Percentiles rank a stretch among this genome's conserved stretches.
Evolutionary conservation across 2,888 invertebrate species (phyloP).

Genomic region (Prenolepis imparis): DNA sequence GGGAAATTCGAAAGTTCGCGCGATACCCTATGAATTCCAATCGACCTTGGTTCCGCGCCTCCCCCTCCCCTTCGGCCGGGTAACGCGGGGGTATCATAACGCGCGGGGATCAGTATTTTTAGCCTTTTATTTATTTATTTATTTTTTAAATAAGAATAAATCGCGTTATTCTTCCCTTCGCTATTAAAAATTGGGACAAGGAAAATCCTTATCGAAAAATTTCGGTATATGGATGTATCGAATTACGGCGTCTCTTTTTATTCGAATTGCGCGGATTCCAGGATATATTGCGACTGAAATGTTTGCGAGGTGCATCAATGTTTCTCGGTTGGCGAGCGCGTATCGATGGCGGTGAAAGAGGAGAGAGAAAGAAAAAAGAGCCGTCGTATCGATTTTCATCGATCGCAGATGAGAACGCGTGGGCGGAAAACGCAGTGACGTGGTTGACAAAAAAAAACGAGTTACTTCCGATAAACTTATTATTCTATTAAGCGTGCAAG

Average conservation of each 20-base stretch:
- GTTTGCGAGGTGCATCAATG: conserved; percentile 27
- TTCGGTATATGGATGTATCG: conserved; percentile 19
- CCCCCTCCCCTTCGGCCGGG: neutral
- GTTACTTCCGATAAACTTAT: conserved; percentile 50
- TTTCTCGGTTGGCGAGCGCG: conserved; percentile 26
- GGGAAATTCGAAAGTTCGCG: conserved; percentile 85
- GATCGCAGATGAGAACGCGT: conserved; percentile 48
- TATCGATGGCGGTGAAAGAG: neutral
- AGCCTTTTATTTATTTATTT: neutral
- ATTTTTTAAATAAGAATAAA: conserved; percentile 12
- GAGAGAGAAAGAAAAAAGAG: neutral
- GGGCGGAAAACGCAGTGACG: conserved; percentile 15
- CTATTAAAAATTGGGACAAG: conserved; percentile 18
- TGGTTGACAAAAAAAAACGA: conserved; percentile 24
- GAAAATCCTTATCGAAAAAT: neutral
- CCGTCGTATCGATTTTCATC: conserved; percentile 55
- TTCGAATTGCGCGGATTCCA: conserved; percentile 42
- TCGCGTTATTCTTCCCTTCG: neutral
- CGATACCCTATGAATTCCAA: conserved; percentile 79
- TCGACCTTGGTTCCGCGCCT: conserved; percentile 66
- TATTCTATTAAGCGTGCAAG: conserved; percentile 47
- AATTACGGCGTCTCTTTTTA: conserved; percentile 47
- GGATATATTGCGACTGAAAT: conserved; percentile 38
- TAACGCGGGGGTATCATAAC: conserved; percentile 46
- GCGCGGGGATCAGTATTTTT: conserved; percentile 30